Base-by-base conservation (phyloP, 2,797 vertebrate genomes). In the Syngnathus rostellatus region DNA sequence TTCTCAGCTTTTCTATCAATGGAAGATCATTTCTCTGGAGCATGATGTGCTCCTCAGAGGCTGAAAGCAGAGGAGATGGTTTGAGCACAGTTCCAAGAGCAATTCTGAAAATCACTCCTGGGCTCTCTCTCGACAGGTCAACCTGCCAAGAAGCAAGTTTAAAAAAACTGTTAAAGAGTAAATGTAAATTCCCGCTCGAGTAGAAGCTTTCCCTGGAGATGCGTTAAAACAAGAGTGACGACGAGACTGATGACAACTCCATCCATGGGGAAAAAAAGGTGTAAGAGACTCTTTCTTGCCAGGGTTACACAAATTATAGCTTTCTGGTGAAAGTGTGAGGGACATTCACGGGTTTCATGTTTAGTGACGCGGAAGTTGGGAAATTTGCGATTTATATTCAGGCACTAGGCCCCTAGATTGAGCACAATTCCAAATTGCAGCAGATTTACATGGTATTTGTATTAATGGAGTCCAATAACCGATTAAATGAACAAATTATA, bases 211-310 rank as follows among this genome's bases (percentile, higher is more conserved):
- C 86, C 84, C 83, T 63, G 62, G 85, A 88, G 86, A 85, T 74
- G 74, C 78, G 84, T 86, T 86, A 81, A 85, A 87, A 88, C 83
- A 86, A 82, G 82, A 81, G 80, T 45, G 80, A 87, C 80, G 83
- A 88, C 74, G 79, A 78, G 84, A 82, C 86, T 75, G 87, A 87
- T 87, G 87, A 88, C 85, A 90, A 84, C 78, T 76, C 72, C 74
- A 69, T 88, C 78, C 72, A 64, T 74, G 67, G 46, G 19, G 48
- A n/a, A 74, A 75, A 75, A 73, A 69, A 67, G 67, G 77, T 81
- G 82, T 71, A 81, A 74, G 76, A 82, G 72, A 76, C 67, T 75
- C 77, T 82, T 72, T 75, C 69, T 77, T 81, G 73, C 81, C 81
- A 74, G 80, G 76, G 78, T 77, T 81, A 80, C 81, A 81, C 70